These are phyloP conservation scores for Stylophora pistillata DNA, from an alignment of 64 coral and sea anemone species.

Conservation along the genomic window DNA sequence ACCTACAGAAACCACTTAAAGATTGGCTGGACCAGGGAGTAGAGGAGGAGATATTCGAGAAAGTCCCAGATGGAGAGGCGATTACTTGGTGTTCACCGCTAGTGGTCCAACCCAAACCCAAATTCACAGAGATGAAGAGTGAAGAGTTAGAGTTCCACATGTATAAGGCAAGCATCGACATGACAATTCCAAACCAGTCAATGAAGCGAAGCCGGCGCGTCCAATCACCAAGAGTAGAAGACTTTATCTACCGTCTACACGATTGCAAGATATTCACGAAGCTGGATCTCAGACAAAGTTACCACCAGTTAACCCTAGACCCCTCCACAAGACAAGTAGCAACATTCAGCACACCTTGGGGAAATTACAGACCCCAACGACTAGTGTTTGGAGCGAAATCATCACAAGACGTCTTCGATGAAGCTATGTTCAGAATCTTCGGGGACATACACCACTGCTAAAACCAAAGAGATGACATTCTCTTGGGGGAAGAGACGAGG, in stretches of 20 bases:
- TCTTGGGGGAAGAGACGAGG: not conserved
- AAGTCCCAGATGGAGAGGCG: slow-evolving; percentile 49
- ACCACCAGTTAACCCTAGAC: slow-evolving; percentile 15
- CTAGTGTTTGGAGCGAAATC: slow-evolving; percentile 36
- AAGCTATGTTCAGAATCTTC: slow-evolving; percentile 29
- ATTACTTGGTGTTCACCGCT: slow-evolving; percentile 53
- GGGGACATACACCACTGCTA: slow-evolving; percentile 22
- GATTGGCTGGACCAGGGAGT: slow-evolving; percentile 23
- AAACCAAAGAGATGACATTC: slow-evolving; percentile 29
- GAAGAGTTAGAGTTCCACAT: not conserved
- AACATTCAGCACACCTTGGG: slow-evolving; percentile 54
- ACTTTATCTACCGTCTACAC: slow-evolving; percentile 28
- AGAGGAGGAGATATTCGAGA: slow-evolving; percentile 64
- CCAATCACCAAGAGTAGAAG: slow-evolving; percentile 43
- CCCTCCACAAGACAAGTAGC: slow-evolving; percentile 2
- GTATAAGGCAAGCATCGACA: slow-evolving; percentile 4
- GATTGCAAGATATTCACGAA: slow-evolving; percentile 36
- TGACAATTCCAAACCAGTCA: not conserved
- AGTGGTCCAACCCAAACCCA: slow-evolving; percentile 17
- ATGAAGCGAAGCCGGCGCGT: slow-evolving; percentile 18
- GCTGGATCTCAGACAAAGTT: slow-evolving; percentile 34
- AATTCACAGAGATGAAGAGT: not conserved
- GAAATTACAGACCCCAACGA: not conserved
- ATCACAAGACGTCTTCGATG: slow-evolving; percentile 17
- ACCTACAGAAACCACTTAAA: slow-evolving; percentile 52